Evolutionary conservation across 2,797 vertebrate genomes (phyloP), one percentile per base, ranked within the genome.

Genomic region (Australoheros facetus): DNA sequence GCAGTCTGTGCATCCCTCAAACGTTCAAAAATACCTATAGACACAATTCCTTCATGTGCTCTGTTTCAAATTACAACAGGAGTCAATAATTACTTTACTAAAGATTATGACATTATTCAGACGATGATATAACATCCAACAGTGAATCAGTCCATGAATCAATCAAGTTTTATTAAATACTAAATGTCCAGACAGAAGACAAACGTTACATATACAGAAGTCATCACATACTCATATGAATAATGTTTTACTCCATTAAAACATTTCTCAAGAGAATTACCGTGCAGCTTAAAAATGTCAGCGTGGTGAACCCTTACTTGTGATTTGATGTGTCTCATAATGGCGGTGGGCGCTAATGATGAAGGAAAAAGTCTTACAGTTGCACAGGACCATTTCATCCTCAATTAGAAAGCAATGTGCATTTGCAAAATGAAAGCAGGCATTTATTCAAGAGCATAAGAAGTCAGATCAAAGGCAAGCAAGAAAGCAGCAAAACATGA

Each of bases 341-440:
- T 62, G 62, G 55, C 1, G 37, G 17, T 48, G 64, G 71, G 75
- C 64, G 23, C 77, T 88, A 83, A 89, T 84, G 82, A 87, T 82
- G 82, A 84, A 77, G 73, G 75, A 26, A 57, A 79, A 75, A 78
- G 45, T 76, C 81, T 57, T 45, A 17, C 62, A 62, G 80, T 74
- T 81, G 76, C 60, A 83, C 56, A 42, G 58, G 56, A 78, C 75
- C 79, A 75, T 90, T 86, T 75, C 69, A 85, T 88, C 79, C 82
- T 83, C 88, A 87, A 86, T 86, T 90, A 89, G 82, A 93, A 87
- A 91, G 76, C 85, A 76, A 85, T 85, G 88, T 85, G 72, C 85
- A 87, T 83, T 89, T 88, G 79, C 59, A 21, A 88, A 92, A 90
- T 90, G 81, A 86, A 91, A 92, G 85, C 77, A 48, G 80, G 16